Conservation (phyloP, 2,797 vertebrate species). For the Lacerta viridis region DNA sequence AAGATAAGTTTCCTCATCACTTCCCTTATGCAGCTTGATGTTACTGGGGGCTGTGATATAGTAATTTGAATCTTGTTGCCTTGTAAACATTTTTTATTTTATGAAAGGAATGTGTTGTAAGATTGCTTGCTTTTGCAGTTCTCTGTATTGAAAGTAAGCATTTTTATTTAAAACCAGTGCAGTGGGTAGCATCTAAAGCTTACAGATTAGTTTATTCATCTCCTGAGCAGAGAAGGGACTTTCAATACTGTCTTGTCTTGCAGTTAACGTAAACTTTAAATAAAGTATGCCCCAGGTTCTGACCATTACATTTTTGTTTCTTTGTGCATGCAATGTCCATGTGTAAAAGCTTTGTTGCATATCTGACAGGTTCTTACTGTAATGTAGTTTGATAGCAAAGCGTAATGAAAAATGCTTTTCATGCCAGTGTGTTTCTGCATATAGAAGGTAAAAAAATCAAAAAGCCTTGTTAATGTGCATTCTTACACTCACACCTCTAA, state of each 20-base stretch:
- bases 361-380: constrained; percentile 38
- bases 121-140: constrained; percentile 70
- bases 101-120: constrained; percentile 77
- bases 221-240: constrained; percentile 64
- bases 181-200: constrained; percentile 73
- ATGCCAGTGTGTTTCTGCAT: constrained; percentile 29
- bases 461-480: constrained; percentile 16
- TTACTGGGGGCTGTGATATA: constrained; percentile 74
- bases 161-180: constrained; percentile 80
- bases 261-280: constrained; percentile 68
- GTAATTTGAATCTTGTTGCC: constrained; percentile 75
- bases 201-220: constrained; percentile 64
- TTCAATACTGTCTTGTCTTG: constrained; percentile 67
- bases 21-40: constrained; percentile 60
- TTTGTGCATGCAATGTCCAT: constrained; percentile 64
- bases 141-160: constrained; percentile 70
- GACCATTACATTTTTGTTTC: constrained; percentile 60
- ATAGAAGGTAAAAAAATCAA: constrained; percentile 30
- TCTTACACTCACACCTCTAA: background rate
- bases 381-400: constrained; percentile 13
- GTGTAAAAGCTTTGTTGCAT: constrained; percentile 43
- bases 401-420: constrained; percentile 38
- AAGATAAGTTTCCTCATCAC: constrained; percentile 48
- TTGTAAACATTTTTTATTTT: constrained; percentile 80
- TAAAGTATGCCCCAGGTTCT: constrained; percentile 69